Evolutionary conservation across 2,113 vertebrate species (phyloP).

Genomic region (Corythoichthys intestinalis): DNA sequence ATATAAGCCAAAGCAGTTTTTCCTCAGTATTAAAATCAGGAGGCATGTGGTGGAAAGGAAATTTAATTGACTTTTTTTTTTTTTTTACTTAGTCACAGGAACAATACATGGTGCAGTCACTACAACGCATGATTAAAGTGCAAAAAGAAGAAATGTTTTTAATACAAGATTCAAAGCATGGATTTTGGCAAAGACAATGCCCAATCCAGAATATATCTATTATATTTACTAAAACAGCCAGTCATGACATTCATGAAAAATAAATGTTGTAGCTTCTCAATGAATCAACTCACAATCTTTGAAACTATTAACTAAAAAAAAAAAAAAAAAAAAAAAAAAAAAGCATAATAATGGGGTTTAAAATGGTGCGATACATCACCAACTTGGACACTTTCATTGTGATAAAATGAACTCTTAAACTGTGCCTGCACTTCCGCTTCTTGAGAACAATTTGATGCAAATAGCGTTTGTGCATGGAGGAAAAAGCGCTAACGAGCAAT

Average conservation of each 20-base stretch:
- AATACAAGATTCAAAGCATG: neutral
- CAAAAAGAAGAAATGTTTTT: neutral
- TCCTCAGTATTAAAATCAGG: no score
- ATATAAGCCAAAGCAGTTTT: no score
- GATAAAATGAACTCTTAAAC: constrained; percentile 19
- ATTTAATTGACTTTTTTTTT: neutral
- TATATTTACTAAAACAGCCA: neutral
- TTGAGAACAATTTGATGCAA: constrained; percentile 28
- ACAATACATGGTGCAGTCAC: neutral
- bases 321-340: neutral
- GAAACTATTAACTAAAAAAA: neutral
- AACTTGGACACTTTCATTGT: constrained; percentile 3
- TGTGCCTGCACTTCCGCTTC: neutral
- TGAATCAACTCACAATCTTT: neutral
- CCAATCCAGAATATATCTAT: neutral
- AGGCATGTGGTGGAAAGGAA: no score
- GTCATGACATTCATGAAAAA: neutral
- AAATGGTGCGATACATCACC: constrained; percentile 2
- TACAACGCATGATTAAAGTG: neutral
- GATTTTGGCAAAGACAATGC: neutral
- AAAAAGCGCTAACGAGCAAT: constrained; percentile 29
- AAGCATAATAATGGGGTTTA: neutral
- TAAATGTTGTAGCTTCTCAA: neutral
- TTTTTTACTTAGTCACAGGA: neutral
- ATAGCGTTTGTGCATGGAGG: constrained; percentile 3